Evolutionary conservation across 1,140 invertebrate species (phyloP).

Genomic region (Cryptotermes secundus): DNA sequence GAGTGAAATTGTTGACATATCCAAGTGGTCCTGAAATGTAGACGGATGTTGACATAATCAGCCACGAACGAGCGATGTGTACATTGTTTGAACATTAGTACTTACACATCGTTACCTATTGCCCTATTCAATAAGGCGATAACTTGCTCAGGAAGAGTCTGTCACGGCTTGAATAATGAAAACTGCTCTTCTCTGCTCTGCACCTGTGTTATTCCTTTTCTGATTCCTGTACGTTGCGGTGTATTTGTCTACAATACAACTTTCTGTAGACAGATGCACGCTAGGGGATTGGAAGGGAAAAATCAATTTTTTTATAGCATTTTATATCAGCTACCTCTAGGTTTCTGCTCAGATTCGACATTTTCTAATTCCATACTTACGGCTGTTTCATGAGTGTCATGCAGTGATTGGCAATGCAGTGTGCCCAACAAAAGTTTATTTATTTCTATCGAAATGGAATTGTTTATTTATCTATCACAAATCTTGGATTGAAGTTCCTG

Average conservation of each 20-base stretch:
- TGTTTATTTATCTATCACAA: neutral
- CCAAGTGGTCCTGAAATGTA: too few species aligned
- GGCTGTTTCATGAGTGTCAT: neutral
- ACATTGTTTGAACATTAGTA: too few species aligned
- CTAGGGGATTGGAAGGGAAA: neutral
- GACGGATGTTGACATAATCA: too few species aligned
- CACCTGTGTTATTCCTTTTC: neutral
- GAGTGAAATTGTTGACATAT: too few species aligned
- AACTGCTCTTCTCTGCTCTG: neutral
- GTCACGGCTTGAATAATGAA: neutral
- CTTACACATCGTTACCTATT: too few species aligned
- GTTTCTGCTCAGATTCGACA: neutral
- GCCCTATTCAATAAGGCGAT: too few species aligned
- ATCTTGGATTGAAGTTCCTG: neutral
- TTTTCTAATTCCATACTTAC: neutral
- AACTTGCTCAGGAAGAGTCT: neutral
- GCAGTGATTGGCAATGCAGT: neutral
- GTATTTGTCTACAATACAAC: neutral
- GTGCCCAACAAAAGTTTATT: neutral
- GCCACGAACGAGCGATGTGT: too few species aligned
- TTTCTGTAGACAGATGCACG: neutral
- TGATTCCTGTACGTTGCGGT: neutral
- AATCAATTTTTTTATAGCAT: conserved; percentile 8
- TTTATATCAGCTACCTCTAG: neutral
- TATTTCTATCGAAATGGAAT: neutral